Evolutionary conservation across 2,888 invertebrate species (phyloP), one percentile per base, ranked within the genome.

Genomic region (Entomobrya multifasciata): DNA sequence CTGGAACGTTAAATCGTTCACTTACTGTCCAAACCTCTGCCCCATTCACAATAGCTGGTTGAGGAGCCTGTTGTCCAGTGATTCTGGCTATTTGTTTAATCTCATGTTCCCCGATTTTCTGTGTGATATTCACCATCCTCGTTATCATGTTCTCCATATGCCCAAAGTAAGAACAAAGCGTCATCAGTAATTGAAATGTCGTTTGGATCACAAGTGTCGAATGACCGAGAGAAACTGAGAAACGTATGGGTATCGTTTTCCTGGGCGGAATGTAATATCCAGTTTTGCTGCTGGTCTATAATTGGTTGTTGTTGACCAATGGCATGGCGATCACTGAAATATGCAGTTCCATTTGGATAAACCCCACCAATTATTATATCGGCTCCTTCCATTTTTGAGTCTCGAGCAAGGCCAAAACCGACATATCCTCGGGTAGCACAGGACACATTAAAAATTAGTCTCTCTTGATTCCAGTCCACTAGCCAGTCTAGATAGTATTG

Each of bases 311-410:
- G 52, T 5, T 74, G 17, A 27, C 49, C 49, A 17, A 74, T 27
- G 1, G 25, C 74, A 25, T 74, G 52, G 2, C 30, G 15, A 27
- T 74, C 74, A n/a, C n/a, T 49, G 67, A 86, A 86, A 15, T 86
- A 86, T 0, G 62, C 11, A n/a, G 11, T 41, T 55, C 86, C 86
- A 25, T 27, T 76, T 8, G 55, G 22, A 6, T 17, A 13, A 0
- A 81, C 76, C 10, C 86, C 88, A 22, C 86, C 88, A 15, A 88
- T 83, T 1, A 88, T 62, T 10, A 87, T 85, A 41, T 87, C 87
- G n/a, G 85, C 85, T 0, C 78, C 85, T 3, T 17, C 25, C 76
- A 86, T 76, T 49, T 76, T 67, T 17, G 49, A 17, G 4, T 49
- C 27, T 25, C 49, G 10, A 1, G 79, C 77, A 1, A 88, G 22